phyloP scores from a whole-genome alignment of 2,888 invertebrate genomes.

The Emmelina monodactyla region DNA sequence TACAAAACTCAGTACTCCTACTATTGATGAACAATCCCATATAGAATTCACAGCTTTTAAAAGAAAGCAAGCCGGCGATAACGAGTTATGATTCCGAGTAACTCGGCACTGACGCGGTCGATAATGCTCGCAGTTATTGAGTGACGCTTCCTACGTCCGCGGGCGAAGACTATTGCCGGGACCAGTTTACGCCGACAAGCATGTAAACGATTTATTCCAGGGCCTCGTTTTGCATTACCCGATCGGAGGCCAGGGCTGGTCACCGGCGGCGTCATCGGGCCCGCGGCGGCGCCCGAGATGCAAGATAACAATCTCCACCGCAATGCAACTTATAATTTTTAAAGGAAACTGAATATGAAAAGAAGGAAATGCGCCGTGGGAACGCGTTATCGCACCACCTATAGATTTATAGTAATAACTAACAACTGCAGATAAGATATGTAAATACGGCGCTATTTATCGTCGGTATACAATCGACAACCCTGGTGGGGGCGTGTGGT shows the following conservation, averaged over 20 bases:
- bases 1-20: too few species aligned
- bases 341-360: constrained; percentile 1
- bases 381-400: constrained; percentile 12
- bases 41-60: too few species aligned
- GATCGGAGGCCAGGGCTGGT: constrained; percentile 56
- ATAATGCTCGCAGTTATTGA: constrained; percentile 12
- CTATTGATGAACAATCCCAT: too few species aligned
- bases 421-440: neutral
- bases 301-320: neutral
- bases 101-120: too few species aligned
- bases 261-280: neutral
- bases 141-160: constrained; percentile 40
- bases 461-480: constrained; percentile 19
- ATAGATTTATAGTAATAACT: constrained; percentile 3
- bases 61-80: too few species aligned
- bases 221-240: constrained; percentile 61
- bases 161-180: constrained; percentile 28
- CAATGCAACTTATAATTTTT: neutral
- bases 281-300: neutral
- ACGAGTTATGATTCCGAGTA: too few species aligned
- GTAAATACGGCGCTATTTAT: constrained; percentile 1
- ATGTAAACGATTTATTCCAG: constrained; percentile 65
- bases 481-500: constrained; percentile 42
- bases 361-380: constrained; percentile 13
- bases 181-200: constrained; percentile 66